Evolutionary conservation across 1,140 invertebrate genomes (phyloP).

Genomic region (Drosophila nikananu): DNA sequence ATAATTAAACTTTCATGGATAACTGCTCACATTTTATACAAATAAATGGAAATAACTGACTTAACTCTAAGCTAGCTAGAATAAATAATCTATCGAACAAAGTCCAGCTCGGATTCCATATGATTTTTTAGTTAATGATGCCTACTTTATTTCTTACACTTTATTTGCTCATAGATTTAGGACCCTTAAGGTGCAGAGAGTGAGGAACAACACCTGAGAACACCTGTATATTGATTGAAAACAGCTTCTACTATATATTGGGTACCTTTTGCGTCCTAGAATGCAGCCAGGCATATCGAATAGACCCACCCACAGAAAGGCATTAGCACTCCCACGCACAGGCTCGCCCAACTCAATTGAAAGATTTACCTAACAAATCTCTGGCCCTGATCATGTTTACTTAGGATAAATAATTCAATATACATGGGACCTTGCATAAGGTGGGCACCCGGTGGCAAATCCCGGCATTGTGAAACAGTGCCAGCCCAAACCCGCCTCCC

Average conservation of each 20-base stretch:
- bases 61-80: background rate
- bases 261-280: slow-evolving; percentile 24
- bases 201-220: slow-evolving; percentile 2
- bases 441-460: slow-evolving; percentile 19
- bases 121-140: background rate
- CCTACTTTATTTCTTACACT: background rate
- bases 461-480: slow-evolving; percentile 13
- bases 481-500: slow-evolving; percentile 27
- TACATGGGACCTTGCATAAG: slow-evolving; percentile 56
- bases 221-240: slow-evolving; percentile 64
- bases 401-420: slow-evolving; percentile 84
- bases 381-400: slow-evolving; percentile 74
- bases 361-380: slow-evolving; percentile 75
- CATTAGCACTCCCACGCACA: slow-evolving; percentile 21
- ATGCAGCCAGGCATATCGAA: slow-evolving; percentile 46
- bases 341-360: slow-evolving; percentile 54
- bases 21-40: background rate
- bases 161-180: slow-evolving; percentile 7
- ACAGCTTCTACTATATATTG: slow-evolving; percentile 21
- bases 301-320: slow-evolving; percentile 13
- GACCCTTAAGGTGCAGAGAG: slow-evolving; percentile 7
- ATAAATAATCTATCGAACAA: background rate
- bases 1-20: background rate
- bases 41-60: background rate
- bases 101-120: background rate